Base-by-base conservation (phyloP, 2,888 invertebrate species). In the Lithosia quadra region DNA sequence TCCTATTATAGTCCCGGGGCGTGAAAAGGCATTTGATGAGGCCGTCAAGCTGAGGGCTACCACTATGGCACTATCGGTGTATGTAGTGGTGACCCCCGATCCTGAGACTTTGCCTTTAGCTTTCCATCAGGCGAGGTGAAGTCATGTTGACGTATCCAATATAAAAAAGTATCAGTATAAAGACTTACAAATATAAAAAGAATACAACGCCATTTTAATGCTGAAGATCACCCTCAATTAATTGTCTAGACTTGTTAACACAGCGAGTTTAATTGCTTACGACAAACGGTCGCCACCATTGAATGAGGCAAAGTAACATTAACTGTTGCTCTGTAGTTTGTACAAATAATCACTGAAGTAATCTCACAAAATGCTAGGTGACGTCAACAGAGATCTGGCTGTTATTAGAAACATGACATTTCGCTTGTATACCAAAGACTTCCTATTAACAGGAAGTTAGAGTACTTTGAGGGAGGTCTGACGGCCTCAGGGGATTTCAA, bases 221-320 rank as follows among this genome's bases (percentile, higher is more conserved):
- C 2, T 43, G 49, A 49, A n/a, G 13, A 15, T 39, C 15, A 11
- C 2, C 49, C 49, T 49, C n/a, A 49, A 49, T 49, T n/a, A 49
- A 49, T 49, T 49, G 49, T 49, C 49, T 49, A 49, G 49, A 49
- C 49, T n/a, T 49, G n/a, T 49, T 49, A 49, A 49, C 43, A 49
- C 49, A 9, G 49, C 49, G n/a, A 49, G 49, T 49, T 43, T 49
- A 49, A n/a, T 49, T 49, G n/a, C 18, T 7, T 18, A 34, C 15
- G 15, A 43, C 18, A 1, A 43, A 18, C 18, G 18, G 18, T 43
- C 18, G 49, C 1, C 49, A 8, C 49, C n/a, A n/a, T 9, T n/a
- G 8, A 49, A 34, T 34, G 34, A 9, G n/a, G n/a, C n/a, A n/a
- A 28, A 28, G 28, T 4, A 28, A 28, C 28, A 28, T 28, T 28